phyloP scores from a whole-genome alignment of 2,797 vertebrate species.

The Rhynchonycteris naso region DNA sequence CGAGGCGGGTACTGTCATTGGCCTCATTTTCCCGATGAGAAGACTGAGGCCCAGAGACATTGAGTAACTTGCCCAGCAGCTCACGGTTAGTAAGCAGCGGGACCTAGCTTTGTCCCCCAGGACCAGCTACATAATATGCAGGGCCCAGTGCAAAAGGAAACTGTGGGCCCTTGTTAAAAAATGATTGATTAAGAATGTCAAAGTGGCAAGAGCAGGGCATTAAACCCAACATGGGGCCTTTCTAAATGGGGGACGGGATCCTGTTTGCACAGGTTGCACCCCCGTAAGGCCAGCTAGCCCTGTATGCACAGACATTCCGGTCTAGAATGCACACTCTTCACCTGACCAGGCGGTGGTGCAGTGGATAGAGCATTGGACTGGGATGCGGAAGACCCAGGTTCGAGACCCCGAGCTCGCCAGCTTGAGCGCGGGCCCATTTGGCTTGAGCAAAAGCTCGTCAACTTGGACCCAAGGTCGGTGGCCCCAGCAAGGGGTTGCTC shows the following conservation, averaged over 20 bases:
- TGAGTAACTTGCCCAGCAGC: background rate
- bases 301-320: background rate
- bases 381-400: too few relatives aligned
- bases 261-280: background rate
- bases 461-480: too few relatives aligned
- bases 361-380: too few relatives aligned
- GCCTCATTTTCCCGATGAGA: background rate
- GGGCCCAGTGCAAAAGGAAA: background rate
- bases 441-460: too few relatives aligned
- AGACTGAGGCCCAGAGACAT: background rate
- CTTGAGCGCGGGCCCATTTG: too few relatives aligned
- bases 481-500: too few relatives aligned
- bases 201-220: background rate
- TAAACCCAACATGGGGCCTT: background rate
- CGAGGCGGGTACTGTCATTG: background rate
- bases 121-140: background rate
- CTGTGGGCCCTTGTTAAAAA: background rate
- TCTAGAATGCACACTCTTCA: background rate
- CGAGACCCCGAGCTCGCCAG: too few relatives aligned
- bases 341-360: too few relatives aligned
- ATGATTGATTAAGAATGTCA: background rate
- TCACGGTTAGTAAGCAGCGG: background rate
- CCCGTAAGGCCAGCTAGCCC: too few relatives aligned
- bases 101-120: background rate
- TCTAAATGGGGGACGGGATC: background rate